Percentiles rank a stretch among this genome's conserved stretches.
Evolutionary conservation across 1,140 invertebrate genomes (phyloP).

Genomic region (Nasonia vitripennis): DNA sequence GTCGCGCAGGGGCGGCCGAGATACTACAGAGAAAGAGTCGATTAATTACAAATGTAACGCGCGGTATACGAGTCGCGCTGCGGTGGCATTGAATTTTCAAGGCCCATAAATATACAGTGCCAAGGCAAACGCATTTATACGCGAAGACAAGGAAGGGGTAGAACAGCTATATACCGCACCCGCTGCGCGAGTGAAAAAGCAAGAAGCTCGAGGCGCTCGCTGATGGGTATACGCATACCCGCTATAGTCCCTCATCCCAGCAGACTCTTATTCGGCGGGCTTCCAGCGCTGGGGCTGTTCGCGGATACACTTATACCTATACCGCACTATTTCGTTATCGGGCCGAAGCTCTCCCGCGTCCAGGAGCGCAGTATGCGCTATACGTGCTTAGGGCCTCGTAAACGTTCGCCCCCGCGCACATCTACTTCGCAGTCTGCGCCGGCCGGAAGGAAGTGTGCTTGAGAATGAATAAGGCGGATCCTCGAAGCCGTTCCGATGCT

Average conservation of each 20-base stretch:
- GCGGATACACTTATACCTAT: not conserved
- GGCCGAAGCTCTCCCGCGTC: constrained; percentile 25
- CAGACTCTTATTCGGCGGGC: not conserved
- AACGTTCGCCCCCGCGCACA: not conserved
- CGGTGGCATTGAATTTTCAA: too few relatives aligned
- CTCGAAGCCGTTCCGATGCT: not conserved
- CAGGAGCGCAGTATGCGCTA: constrained; percentile 8
- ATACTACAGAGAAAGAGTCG: constrained; percentile 41
- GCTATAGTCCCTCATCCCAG: too few relatives aligned
- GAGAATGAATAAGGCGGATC: constrained; percentile 22
- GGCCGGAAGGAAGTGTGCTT: not conserved
- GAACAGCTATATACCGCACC: not conserved
- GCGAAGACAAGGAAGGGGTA: constrained; percentile 9
- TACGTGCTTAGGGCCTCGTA: constrained; percentile 47
- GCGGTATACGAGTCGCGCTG: not conserved
- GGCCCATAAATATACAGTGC: not conserved
- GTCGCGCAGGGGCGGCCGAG: not conserved
- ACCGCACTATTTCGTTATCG: constrained; percentile 57
- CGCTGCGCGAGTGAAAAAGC: not conserved
- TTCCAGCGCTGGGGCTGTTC: not conserved
- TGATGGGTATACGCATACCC: not conserved
- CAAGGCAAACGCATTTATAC: not conserved
- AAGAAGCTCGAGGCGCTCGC: not conserved
- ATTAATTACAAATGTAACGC: constrained; percentile 66
- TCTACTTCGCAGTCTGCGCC: not conserved